Evolutionary conservation across 1,140 invertebrate species (phyloP).

Genomic region (Nebria ingens): DNA sequence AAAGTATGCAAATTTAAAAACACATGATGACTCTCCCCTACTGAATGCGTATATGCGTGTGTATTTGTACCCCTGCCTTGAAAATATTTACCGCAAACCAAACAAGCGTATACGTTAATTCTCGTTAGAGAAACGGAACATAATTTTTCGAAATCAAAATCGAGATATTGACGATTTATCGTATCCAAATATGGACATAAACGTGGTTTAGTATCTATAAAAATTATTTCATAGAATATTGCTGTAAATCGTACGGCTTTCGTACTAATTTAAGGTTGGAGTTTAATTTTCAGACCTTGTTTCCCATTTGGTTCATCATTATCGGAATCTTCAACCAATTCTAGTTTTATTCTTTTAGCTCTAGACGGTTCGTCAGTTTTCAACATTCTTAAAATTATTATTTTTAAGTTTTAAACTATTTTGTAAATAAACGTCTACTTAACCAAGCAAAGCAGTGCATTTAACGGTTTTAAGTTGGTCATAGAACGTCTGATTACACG

Average conservation of each 20-base stretch:
- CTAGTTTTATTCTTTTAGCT: neutral
- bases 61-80: constrained; percentile 96
- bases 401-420: no score
- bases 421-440: no score
- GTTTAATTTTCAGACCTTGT: no score
- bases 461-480: no score
- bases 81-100: constrained; percentile 99
- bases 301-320: neutral
- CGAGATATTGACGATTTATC: constrained; percentile 91
- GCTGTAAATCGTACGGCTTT: no score
- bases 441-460: no score
- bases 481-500: no score
- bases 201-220: constrained; percentile 13
- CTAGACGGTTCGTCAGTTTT: no score
- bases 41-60: constrained; percentile 97
- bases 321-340: neutral
- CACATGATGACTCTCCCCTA: constrained; percentile 95
- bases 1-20: constrained; percentile 95
- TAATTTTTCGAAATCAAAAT: constrained; percentile 99
- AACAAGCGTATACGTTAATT: constrained; percentile 99
- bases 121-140: constrained; percentile 96
- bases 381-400: no score
- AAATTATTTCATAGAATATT: no score
- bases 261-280: no score
- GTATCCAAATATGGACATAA: constrained; percentile 92